These are phyloP conservation scores for Cirrhinus mrigala DNA, from an alignment of 2,797 vertebrate species.

Conservation along the genomic window DNA sequence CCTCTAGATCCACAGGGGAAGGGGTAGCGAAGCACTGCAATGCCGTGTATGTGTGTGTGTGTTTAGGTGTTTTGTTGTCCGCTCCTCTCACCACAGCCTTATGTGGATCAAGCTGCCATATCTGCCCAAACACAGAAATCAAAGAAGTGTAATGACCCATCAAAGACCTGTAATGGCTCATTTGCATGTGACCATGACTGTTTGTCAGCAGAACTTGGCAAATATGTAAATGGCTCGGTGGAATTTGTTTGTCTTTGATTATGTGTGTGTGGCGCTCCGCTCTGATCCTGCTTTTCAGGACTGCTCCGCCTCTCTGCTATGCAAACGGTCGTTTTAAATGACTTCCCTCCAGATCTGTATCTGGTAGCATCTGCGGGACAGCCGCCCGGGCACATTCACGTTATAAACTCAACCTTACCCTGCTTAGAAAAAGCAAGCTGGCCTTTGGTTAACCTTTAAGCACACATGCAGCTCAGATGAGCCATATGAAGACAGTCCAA, in stretches of 20 bases:
- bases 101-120: constrained; percentile 20
- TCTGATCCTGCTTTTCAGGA: constrained; percentile 53
- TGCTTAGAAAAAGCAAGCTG: constrained; percentile 13
- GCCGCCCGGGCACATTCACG: background rate
- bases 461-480: constrained; percentile 12
- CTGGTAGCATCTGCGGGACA: constrained; percentile 27
- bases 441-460: constrained; percentile 35
- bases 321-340: constrained; percentile 46
- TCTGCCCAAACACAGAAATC: constrained; percentile 59
- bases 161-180: constrained; percentile 41
- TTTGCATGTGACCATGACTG: constrained; percentile 31
- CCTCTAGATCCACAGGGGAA: constrained; percentile 29
- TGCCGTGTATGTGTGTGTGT: background rate
- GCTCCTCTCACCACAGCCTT: background rate
- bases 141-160: constrained; percentile 66
- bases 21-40: background rate
- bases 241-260: constrained; percentile 48
- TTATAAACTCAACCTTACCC: constrained; percentile 26
- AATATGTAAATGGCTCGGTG: constrained; percentile 33
- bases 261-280: constrained; percentile 48
- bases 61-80: constrained; percentile 11
- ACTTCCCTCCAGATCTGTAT: constrained; percentile 51
- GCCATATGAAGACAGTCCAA: constrained; percentile 20
- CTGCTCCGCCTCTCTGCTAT: constrained; percentile 38
- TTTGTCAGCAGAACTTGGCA: constrained; percentile 8